Conservation (phyloP, 2,888 invertebrate species). For the Dorcus hopei region DNA sequence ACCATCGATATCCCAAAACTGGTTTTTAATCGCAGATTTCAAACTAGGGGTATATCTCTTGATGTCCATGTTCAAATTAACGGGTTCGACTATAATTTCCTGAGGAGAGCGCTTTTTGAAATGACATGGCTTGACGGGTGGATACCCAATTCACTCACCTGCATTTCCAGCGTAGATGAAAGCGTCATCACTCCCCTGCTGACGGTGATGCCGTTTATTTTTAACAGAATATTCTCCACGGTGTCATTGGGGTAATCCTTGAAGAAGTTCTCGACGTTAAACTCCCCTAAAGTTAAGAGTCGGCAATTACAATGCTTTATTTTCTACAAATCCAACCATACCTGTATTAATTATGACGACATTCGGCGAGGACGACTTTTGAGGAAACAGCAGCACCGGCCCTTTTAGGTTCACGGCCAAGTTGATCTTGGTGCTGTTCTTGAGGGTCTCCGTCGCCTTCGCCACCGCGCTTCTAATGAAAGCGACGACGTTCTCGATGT, state of each 20-base stretch:
- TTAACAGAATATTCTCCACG: slow-evolving; percentile 69
- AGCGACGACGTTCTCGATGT: slow-evolving; percentile 30
- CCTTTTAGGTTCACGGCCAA: slow-evolving; percentile 55
- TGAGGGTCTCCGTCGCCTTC: slow-evolving; percentile 42
- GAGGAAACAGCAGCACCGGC: slow-evolving; percentile 73
- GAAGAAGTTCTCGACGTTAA: slow-evolving; percentile 79
- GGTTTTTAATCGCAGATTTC: slow-evolving; percentile 37
- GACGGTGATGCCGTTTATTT: slow-evolving; percentile 65
- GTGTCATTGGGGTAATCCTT: slow-evolving; percentile 51
- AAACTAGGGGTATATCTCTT: slow-evolving; percentile 60
- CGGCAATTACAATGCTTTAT: neutral
- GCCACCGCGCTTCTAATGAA: slow-evolving; percentile 29
- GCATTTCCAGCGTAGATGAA: slow-evolving; percentile 69
- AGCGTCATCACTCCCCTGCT: slow-evolving; percentile 70
- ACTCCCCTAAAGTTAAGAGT: slow-evolving; percentile 55
- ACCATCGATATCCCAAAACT: slow-evolving; percentile 59
- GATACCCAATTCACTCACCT: slow-evolving; percentile 43
- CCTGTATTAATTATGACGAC: slow-evolving; percentile 73
- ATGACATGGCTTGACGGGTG: neutral
- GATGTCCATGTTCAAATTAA: slow-evolving; percentile 68
- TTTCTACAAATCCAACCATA: slow-evolving; percentile 32
- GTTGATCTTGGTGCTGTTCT: slow-evolving; percentile 43
- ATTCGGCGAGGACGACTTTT: slow-evolving; percentile 75
- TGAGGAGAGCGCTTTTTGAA: slow-evolving; percentile 26
- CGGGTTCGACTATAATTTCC: slow-evolving; percentile 75